Conservation (phyloP, 1,140 invertebrate species). For the Sycophaga agraensis region DNA sequence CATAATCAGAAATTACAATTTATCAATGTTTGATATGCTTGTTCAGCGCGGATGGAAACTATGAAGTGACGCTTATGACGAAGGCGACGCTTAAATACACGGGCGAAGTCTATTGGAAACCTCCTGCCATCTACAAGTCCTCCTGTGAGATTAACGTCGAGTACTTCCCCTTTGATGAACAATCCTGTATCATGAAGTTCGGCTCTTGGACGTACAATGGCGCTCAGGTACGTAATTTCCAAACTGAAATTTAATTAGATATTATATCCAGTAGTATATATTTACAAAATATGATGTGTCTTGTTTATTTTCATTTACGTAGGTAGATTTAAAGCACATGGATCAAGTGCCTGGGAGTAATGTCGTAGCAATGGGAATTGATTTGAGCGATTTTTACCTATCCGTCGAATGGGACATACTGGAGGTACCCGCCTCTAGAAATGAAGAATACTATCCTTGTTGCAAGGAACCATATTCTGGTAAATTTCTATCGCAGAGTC, state of each 20-base stretch:
- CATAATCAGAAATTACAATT: too few relatives aligned
- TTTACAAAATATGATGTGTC: background rate
- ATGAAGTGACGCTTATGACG: conserved; percentile 96
- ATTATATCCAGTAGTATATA: background rate
- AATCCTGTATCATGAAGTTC: conserved; percentile 94
- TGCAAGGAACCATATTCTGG: conserved; percentile 80
- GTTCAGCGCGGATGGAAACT: conserved; percentile 89
- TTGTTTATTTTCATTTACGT: conserved; percentile 47
- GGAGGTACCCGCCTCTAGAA: conserved; percentile 92
- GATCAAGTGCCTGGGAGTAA: conserved; percentile 84
- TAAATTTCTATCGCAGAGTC: too few relatives aligned
- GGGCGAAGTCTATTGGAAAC: conserved; percentile 94
- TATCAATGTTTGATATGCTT: too few relatives aligned
- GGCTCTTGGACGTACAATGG: conserved; percentile 95
- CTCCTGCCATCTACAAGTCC: conserved; percentile 98
- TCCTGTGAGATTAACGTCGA: conserved; percentile 95
- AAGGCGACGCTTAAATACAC: conserved; percentile 90
- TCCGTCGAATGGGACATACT: conserved; percentile 99
- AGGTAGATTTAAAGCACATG: conserved; percentile 90
- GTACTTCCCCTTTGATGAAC: conserved; percentile 94
- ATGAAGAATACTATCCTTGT: conserved; percentile 91
- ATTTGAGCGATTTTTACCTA: conserved; percentile 94
- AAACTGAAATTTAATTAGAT: background rate
- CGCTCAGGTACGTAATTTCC: conserved; percentile 73
- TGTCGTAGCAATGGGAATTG: conserved; percentile 85